Base-by-base conservation (phyloP, 2,888 invertebrate species). In the Eugnorisma glareosa region DNA sequence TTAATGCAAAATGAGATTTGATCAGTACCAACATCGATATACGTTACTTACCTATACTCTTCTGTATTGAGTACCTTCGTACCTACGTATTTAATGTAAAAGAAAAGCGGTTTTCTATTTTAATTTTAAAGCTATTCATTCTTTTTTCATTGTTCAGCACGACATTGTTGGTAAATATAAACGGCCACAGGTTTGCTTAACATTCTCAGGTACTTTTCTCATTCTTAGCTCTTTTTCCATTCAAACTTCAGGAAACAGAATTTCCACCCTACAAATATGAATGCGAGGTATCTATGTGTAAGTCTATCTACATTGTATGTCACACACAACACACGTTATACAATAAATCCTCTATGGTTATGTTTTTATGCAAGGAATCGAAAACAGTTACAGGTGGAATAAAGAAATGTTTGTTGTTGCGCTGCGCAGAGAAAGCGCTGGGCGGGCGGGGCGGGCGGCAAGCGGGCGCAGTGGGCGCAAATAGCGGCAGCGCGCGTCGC, bases 361-460 rank as follows among this genome's bases (percentile, higher is more conserved):
- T 67, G 48, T 77, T 68, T 75, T 71, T 69, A 75, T 72, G 67
- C 43, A 77, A 75, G 77, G 59, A 78, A 80, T 81, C 68, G 69
- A 87, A 82, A 86, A 75, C 86, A 88, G 88, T 91, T 92, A 91
- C 90, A 93, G 91, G 90, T 90, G 89, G 90, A 92, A 92, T 91
- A 92, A 93, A 93, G 92, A 90, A 92, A 90, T 91, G 92, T 92
- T 92, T 90, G 90, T 92, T 90, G 89, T 89, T 93, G 94, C 94
- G 95, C 93, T 95, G 96, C 96, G 96, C 96, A 96, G 95, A 93
- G 94, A 95, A 95, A 95, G 96, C 94, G 95, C 93, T 90, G 91
- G 92, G 92, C 91, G 92, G 92, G 91, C 90, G 90, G 90, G 93
- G 93, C 90, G 94, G 92, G 93, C 91, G 94, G 93, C 90, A 89